Base-by-base conservation (phyloP, 2,888 invertebrate species). In the Drosophila greeni region DNA sequence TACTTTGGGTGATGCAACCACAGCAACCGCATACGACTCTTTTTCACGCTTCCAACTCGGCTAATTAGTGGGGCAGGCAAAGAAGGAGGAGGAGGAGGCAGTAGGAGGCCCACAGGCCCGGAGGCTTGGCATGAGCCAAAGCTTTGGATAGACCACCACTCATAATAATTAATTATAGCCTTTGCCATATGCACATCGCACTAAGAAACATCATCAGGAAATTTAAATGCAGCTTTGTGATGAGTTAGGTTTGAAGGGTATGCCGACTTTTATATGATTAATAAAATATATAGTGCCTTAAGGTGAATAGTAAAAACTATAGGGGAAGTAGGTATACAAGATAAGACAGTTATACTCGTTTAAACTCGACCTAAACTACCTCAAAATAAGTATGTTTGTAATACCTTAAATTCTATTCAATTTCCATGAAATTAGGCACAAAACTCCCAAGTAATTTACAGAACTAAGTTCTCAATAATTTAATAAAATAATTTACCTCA, bases 21-120 rank as follows among this genome's bases (percentile, higher is more conserved):
- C 31, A 42, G 18, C 37, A 70, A n/a, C 43, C 26, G 11, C 77
- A 72, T 76, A 79, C 82, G 82, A 80, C 76, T 45, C 45, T 80
- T 73, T 77, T 80, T 82, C 73, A 79, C 79, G 79, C 79, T 82
- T 56, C 54, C 66, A 69, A 71, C 72, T 73, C 76, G 62, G 54
- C 77, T 81, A 81, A 81, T 81, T 82, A 76, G 73, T 69, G 71
- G 54, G 52, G n/a, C 26, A 24, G n/a, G n/a, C 24, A n/a, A 3
- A 20, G 20, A 20, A 20, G 20, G 43, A 54, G 24, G 43, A 54
- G 24, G 55, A 20, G 26, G 18, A 55, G 48, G 55, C 47, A 16
- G 42, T 26, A 34, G 54, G 43, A 54, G 39, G 39, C 18, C 5
- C 11, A 2, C 6, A 18, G 16, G 49, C 39, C 59, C 49, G 24